Evolutionary conservation across 2,113 vertebrate species (phyloP), one percentile per base, ranked within the genome.

Genomic region (Sphaerodactylus townsendi): DNA sequence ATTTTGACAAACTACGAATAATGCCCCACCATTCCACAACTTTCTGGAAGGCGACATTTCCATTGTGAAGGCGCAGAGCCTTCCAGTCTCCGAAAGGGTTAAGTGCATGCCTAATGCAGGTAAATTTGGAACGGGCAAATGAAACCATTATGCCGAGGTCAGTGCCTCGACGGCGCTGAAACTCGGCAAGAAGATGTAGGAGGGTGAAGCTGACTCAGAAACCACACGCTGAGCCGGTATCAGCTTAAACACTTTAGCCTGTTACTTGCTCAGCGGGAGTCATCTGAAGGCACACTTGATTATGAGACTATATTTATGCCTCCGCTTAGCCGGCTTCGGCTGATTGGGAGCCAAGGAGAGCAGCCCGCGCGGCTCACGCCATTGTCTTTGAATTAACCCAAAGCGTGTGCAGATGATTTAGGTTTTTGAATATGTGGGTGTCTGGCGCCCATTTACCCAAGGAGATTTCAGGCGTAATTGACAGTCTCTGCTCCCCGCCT

Each of bases 191-290:
- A 88, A 93, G 90, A 87, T 85, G 64, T 78, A 87, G 87, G 88
- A 92, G 91, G 92, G 85, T 37, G 87, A 75, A 85, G 82, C 93
- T 95, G 94, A 95, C 93, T 95, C 93, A 93, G 91, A 88, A 86
- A 71, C 93, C 90, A 79, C 92, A 93, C 87, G 91, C 93, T 92
- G 93, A 86, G 92, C 77, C 92, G 94, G 87, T 93, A 94, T 93
- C 88, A 93, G 89, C 86, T 94, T 93, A 94, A 94, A 93, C 94
- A 91, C 83, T 95, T 95, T 91, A 92, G 91, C 91, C 91, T 92
- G 92, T 93, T 93, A 93, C 93, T 85, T 89, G 90, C 92, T 90
- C 94, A 86, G 92, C 88, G 80, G 93, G 92, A 56, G 82, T 85
- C 81, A 87, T 68, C 76, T 86, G 88, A 84, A 93, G 81, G 88